These are phyloP conservation scores for Notechis scutatus DNA, from an alignment of 2,113 vertebrate genomes.

Conservation along the genomic window DNA sequence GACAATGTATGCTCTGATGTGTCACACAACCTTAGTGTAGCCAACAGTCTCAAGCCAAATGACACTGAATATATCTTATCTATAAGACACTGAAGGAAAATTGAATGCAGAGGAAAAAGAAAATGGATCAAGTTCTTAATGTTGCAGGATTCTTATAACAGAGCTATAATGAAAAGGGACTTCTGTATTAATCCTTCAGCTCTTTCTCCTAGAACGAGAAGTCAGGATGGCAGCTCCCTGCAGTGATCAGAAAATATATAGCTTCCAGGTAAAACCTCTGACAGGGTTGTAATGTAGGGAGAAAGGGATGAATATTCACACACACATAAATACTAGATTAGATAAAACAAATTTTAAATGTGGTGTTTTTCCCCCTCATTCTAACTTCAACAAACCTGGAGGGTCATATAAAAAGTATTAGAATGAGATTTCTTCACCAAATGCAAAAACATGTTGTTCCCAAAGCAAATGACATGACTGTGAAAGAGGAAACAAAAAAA, in stretches of 20 bases:
- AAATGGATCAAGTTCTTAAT: neutral
- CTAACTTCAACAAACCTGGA: neutral
- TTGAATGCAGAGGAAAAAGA: neutral
- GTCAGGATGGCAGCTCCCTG: neutral
- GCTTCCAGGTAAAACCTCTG: neutral
- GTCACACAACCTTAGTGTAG: neutral
- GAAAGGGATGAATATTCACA: neutral
- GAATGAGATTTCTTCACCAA: neutral
- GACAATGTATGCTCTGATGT: neutral
- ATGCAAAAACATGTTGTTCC: neutral
- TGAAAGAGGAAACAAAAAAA: neutral
- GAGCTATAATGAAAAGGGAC: neutral
- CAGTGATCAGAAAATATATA: neutral
- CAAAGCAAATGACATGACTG: neutral
- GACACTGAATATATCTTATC: neutral
- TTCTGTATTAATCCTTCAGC: neutral
- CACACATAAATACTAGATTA: neutral
- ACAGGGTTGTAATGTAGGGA: neutral
- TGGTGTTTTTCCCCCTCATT: neutral
- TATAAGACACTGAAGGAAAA: neutral
- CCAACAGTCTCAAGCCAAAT: neutral
- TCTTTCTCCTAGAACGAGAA: neutral
- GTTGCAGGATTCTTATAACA: neutral
- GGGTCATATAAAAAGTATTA: neutral
- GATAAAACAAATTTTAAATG: neutral